A percentile compares a stretch with the other conserved stretches of the same genome.
Conservation (phyloP, 2,113 vertebrate species). For the Sorex fumeus region DNA sequence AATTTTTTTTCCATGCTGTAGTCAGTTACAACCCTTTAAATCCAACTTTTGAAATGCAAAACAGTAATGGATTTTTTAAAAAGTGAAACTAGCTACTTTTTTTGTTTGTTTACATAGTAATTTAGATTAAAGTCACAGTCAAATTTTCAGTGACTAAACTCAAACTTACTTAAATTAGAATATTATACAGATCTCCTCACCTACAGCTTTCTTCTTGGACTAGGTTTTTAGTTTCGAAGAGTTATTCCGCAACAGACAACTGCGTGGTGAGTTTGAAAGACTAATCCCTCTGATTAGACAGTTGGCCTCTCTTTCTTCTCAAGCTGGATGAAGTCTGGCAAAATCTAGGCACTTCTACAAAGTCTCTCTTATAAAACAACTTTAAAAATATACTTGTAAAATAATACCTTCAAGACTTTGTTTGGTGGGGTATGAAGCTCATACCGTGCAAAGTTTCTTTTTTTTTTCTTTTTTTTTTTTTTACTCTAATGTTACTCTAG, state of each 20-base stretch:
- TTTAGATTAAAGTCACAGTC: slow-evolving; percentile 92
- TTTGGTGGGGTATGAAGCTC: slow-evolving; percentile 91
- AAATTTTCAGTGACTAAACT: slow-evolving; percentile 89
- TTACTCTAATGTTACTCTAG: slow-evolving; percentile 88
- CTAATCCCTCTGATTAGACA: slow-evolving; percentile 85
- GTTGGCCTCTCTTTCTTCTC: slow-evolving; percentile 87
- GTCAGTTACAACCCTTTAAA: slow-evolving; percentile 91
- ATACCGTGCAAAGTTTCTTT: slow-evolving; percentile 91
- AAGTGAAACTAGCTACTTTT: slow-evolving; percentile 91
- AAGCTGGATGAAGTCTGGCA: slow-evolving; percentile 91
- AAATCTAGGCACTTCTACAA: slow-evolving; percentile 95
- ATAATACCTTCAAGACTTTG: slow-evolving; percentile 93
- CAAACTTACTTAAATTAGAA: slow-evolving; percentile 90
- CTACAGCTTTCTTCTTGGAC: slow-evolving; percentile 86
- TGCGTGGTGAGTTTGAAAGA: slow-evolving; percentile 88
- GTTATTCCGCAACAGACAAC: slow-evolving; percentile 89
- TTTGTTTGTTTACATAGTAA: slow-evolving; percentile 86
- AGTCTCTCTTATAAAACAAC: slow-evolving; percentile 92
- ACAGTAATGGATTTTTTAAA: slow-evolving; percentile 89
- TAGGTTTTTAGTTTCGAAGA: slow-evolving; percentile 83
- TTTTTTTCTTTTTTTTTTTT: slow-evolving; percentile 12
- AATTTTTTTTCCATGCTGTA: slow-evolving; percentile 90
- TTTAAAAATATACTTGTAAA: slow-evolving; percentile 92
- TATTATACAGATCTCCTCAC: slow-evolving; percentile 89
- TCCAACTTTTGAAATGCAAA: slow-evolving; percentile 91